phyloP scores from a whole-genome alignment of 2,888 invertebrate species.

The Andrena minutula region DNA sequence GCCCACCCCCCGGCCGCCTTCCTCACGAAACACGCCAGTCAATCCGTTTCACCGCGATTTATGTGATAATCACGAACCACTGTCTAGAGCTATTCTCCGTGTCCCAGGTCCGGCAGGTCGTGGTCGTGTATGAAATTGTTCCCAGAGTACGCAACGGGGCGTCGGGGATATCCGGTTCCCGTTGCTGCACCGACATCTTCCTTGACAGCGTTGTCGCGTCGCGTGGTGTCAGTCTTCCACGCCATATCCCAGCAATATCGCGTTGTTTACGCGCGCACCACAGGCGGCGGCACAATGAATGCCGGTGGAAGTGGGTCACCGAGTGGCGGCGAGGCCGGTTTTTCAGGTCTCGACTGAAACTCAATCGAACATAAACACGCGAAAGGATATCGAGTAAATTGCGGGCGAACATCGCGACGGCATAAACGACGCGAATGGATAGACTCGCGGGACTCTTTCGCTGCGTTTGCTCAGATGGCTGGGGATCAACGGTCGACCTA shows the following conservation, averaged over 20 bases:
- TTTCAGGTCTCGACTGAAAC: constrained; percentile 12
- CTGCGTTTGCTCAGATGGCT: constrained; percentile 30
- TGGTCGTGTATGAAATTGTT: constrained; percentile 54
- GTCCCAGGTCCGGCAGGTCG: constrained; percentile 29
- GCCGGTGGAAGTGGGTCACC: not conserved
- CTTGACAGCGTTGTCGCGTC: constrained; percentile 38
- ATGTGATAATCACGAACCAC: constrained; percentile 51
- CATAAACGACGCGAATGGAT: constrained; percentile 34
- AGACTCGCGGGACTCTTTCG: constrained; percentile 2
- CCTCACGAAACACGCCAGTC: constrained; percentile 33
- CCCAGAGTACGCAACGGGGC: constrained; percentile 29
- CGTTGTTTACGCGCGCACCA: constrained; percentile 4
- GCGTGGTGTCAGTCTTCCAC: constrained; percentile 40
- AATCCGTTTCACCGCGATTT: constrained; percentile 52
- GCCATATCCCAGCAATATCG: constrained; percentile 10
- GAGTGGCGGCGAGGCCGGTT: not conserved
- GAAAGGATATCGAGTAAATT: constrained; percentile 14
- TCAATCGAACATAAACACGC: constrained; percentile 32
- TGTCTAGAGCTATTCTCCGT: constrained; percentile 30
- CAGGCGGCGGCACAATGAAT: not conserved
- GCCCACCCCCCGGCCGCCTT: no score
- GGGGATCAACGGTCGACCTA: constrained; percentile 47
- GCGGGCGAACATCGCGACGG: not conserved
- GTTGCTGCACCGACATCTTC: constrained; percentile 30
- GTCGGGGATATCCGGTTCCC: constrained; percentile 21